Percentiles rank a stretch among this genome's conserved stretches.
Evolutionary conservation across 2,113 vertebrate genomes (phyloP).

Genomic region (Calypte anna): DNA sequence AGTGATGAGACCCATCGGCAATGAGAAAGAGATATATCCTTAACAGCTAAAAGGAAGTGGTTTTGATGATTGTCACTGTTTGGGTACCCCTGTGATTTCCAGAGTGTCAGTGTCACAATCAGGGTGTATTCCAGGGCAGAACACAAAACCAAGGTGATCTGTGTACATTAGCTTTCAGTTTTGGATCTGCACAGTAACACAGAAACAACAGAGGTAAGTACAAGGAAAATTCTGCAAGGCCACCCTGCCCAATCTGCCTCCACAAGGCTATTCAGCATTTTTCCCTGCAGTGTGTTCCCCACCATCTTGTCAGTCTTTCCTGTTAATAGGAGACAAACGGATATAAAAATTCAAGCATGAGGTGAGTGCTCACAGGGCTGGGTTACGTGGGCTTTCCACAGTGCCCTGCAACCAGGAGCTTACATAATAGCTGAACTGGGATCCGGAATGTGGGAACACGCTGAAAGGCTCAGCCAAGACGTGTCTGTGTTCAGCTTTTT

Average conservation of each 20-base stretch:
- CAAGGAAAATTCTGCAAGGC: background rate
- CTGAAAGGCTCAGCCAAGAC: background rate
- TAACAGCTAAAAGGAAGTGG: background rate
- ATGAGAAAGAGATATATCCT: background rate
- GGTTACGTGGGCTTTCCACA: background rate
- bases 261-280: background rate
- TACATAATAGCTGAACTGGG: background rate
- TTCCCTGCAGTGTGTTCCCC: background rate
- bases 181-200: background rate
- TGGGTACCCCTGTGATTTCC: background rate
- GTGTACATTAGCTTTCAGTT: background rate
- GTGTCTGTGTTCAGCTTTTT: background rate
- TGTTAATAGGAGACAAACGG: background rate
- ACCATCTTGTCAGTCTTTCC: background rate
- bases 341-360: background rate
- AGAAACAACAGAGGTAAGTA: background rate
- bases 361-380: background rate
- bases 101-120: background rate
- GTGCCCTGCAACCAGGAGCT: background rate
- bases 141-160: background rate
- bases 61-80: background rate
- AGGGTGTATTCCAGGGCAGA: background rate
- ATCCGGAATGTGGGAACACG: background rate
- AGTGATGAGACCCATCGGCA: background rate
- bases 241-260: background rate